Percentiles rank a stretch among this genome's conserved stretches.
phyloP scores from a whole-genome alignment of 1,140 invertebrate genomes.

The Calephelis virginiensis region DNA sequence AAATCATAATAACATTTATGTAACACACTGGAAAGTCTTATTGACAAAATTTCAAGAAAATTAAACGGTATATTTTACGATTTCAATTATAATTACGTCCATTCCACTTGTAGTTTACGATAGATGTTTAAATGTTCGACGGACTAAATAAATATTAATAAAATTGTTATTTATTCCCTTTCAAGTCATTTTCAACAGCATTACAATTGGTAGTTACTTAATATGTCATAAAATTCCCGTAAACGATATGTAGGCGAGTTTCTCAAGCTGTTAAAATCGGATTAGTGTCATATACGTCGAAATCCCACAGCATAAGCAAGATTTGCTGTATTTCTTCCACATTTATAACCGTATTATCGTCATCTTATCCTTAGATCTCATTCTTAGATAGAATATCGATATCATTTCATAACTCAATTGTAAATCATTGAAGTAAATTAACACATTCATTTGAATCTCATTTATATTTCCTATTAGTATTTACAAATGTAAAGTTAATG shows the following conservation, averaged over 20 bases:
- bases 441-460: conserved; percentile 28
- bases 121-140: conserved; percentile 5
- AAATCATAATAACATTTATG: not conserved
- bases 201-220: conserved; percentile 55
- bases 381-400: not conserved
- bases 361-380: not conserved
- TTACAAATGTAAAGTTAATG: conserved; percentile 67
- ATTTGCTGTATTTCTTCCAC: conserved; percentile 42
- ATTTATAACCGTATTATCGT: conserved; percentile 12
- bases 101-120: conserved; percentile 1
- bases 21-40: not conserved
- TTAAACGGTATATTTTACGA: conserved; percentile 1
- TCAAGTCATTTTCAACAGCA: conserved; percentile 35
- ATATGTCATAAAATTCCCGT: conserved; percentile 57
- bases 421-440: not conserved
- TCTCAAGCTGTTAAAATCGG: conserved; percentile 55
- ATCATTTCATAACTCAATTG: not conserved
- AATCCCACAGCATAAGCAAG: conserved; percentile 52
- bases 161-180: conserved; percentile 34
- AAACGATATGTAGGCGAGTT: conserved; percentile 50
- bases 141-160: conserved; percentile 35
- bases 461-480: conserved; percentile 59
- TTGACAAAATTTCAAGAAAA: not conserved
- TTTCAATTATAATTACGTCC: conserved; percentile 6
- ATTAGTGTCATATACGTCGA: conserved; percentile 57